Evolutionary conservation across 1,140 invertebrate genomes (phyloP).

Genomic region (Hestina assimilis): DNA sequence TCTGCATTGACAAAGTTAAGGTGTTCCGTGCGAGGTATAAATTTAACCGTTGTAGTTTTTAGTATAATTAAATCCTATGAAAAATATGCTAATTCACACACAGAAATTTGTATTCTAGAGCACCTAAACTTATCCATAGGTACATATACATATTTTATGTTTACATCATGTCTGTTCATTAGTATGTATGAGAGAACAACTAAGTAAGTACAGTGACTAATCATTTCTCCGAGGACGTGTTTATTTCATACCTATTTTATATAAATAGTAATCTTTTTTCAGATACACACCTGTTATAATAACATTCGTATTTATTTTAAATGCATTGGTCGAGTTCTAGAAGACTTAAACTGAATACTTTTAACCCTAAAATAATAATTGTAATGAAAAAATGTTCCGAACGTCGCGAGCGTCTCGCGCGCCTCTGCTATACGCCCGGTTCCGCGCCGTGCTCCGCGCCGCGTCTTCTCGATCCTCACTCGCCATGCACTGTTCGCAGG

Average conservation of each 20-base stretch:
- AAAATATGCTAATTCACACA: slow-evolving; percentile 4
- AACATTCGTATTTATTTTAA: background rate
- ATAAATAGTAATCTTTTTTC: slow-evolving; percentile 19
- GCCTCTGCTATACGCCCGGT: slow-evolving; percentile 55
- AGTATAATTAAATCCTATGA: slow-evolving; percentile 20
- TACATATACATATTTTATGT: slow-evolving; percentile 47
- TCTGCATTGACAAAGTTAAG: slow-evolving; percentile 64
- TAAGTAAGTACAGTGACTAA: slow-evolving; percentile 29
- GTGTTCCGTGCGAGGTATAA: slow-evolving; percentile 75
- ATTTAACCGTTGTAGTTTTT: slow-evolving; percentile 30
- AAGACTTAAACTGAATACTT: background rate
- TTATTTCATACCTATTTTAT: slow-evolving; percentile 7
- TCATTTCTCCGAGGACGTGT: slow-evolving; percentile 3
- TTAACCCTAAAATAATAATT: background rate
- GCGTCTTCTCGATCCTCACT: slow-evolving; percentile 28
- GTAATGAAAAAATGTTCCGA: background rate
- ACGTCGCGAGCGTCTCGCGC: slow-evolving; percentile 35
- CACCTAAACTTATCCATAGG: slow-evolving; percentile 65
- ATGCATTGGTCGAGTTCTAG: background rate
- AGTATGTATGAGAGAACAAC: slow-evolving; percentile 33
- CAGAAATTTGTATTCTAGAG: slow-evolving; percentile 50
- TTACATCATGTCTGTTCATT: slow-evolving; percentile 57
- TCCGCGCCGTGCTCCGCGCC: slow-evolving; percentile 25
- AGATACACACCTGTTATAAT: slow-evolving; percentile 13
- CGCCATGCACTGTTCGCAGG: slow-evolving; percentile 64